Conservation (phyloP, 1,140 invertebrate genomes). For the Anagrus nilaparvatae region DNA sequence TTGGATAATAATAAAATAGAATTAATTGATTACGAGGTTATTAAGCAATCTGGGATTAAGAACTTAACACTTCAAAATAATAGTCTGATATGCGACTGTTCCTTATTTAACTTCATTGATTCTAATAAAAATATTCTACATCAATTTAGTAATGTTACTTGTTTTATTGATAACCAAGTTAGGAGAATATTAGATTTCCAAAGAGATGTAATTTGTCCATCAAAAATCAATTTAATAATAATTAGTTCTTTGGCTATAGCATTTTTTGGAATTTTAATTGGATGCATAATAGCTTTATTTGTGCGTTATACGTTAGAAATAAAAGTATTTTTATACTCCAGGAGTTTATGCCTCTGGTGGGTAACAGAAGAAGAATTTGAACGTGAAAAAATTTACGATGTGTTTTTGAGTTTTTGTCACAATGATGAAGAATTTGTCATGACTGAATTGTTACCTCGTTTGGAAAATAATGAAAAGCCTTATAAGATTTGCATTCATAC, state of each 20-base stretch:
- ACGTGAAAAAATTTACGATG: conserved; percentile 65
- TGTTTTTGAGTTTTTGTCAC: conserved; percentile 72
- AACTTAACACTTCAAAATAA: too few species aligned
- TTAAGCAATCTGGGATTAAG: too few species aligned
- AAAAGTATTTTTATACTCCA: conserved; percentile 55
- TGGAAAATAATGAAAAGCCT: conserved; percentile 46
- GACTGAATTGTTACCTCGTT: conserved; percentile 48
- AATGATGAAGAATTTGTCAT: conserved; percentile 62
- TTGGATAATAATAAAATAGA: too few species aligned
- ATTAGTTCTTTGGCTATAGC: conserved; percentile 32
- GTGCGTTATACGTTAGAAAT: conserved; percentile 53
- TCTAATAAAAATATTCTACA: too few species aligned
- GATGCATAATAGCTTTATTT: conserved; percentile 46
- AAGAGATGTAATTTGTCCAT: too few species aligned
- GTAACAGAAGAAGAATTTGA: conserved; percentile 59
- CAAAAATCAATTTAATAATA: conserved; percentile 26
- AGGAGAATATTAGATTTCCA: too few species aligned
- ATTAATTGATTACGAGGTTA: too few species aligned
- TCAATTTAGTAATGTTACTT: too few species aligned
- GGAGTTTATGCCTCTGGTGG: conserved; percentile 47
- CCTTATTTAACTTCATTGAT: too few species aligned
- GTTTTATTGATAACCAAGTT: neutral
- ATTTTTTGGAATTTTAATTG: conserved; percentile 36
- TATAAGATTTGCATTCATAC: conserved; percentile 62
- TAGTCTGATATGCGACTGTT: too few species aligned